Evolutionary conservation across 2,888 invertebrate genomes (phyloP).

Genomic region (Macrostomum cliftonense): DNA sequence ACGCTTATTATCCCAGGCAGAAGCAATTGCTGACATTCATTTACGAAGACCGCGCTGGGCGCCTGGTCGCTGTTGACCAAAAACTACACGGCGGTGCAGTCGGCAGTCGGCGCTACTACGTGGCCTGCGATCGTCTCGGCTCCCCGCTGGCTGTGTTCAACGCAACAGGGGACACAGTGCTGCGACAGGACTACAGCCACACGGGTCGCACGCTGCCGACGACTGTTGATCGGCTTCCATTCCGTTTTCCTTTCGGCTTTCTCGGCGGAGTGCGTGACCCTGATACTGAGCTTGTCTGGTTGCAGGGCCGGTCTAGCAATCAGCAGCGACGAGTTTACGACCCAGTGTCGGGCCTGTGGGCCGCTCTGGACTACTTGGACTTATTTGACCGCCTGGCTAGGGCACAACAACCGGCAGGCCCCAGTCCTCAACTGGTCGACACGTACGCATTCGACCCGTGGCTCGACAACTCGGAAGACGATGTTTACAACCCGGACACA

Average conservation of each 20-base stretch:
- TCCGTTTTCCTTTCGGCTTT: conserved; percentile 62
- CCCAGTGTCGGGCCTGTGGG: background rate
- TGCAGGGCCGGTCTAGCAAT: background rate
- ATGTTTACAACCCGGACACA: too few species aligned
- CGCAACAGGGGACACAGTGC: conserved; percentile 73
- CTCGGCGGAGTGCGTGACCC: background rate
- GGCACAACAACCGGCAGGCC: background rate
- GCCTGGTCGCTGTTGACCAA: conserved; percentile 29
- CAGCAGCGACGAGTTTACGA: background rate
- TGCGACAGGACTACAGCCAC: conserved; percentile 79
- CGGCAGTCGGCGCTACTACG: conserved; percentile 15
- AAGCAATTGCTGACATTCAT: conserved; percentile 72
- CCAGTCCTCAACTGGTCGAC: too few species aligned
- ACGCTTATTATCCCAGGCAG: conserved; percentile 67
- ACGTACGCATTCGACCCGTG: too few species aligned
- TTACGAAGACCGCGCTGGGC: conserved; percentile 62
- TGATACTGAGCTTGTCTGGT: background rate
- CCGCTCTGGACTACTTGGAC: background rate
- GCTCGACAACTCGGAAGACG: too few species aligned
- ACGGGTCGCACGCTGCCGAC: conserved; percentile 73
- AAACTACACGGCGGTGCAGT: conserved; percentile 14
- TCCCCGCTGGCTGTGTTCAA: conserved; percentile 87
- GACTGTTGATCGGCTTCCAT: conserved; percentile 72
- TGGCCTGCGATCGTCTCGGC: conserved; percentile 42
- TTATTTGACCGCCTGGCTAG: background rate